Evolutionary conservation across 2,113 vertebrate species (phyloP).

Genomic region (Fulmarus glacialis): DNA sequence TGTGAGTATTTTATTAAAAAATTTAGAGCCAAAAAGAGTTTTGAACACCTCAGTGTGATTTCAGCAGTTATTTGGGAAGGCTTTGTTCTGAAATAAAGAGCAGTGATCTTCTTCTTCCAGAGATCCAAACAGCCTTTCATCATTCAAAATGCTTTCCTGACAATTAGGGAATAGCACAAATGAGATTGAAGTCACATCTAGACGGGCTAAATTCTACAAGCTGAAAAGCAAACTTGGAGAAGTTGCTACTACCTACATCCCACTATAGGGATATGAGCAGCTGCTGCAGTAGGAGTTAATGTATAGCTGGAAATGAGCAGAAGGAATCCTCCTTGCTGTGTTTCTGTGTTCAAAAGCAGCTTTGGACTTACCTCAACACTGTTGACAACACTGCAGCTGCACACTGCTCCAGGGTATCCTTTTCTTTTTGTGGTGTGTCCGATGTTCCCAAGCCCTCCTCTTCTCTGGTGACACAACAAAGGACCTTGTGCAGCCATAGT

Average conservation of each 20-base stretch:
- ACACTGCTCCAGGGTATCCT: background rate
- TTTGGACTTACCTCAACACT: background rate
- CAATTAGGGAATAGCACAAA: background rate
- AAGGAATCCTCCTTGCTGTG: background rate
- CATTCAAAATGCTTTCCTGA: background rate
- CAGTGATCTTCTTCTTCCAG: background rate
- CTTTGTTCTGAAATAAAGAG: background rate
- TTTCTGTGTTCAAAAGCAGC: background rate
- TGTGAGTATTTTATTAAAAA: background rate
- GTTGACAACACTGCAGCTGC: background rate
- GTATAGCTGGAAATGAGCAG: background rate
- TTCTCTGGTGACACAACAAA: background rate
- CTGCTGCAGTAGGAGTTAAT: background rate
- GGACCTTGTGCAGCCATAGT: background rate
- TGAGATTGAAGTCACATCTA: background rate
- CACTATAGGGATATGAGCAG: background rate
- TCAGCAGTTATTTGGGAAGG: background rate
- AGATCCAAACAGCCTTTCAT: background rate
- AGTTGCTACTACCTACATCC: background rate
- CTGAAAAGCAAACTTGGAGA: background rate
- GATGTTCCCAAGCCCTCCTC: background rate
- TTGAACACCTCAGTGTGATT: background rate
- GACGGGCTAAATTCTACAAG: background rate
- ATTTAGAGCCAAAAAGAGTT: background rate
- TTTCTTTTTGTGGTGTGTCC: background rate